phyloP scores from a whole-genome alignment of 2,888 invertebrate species.

The Nomada ruficornis region DNA sequence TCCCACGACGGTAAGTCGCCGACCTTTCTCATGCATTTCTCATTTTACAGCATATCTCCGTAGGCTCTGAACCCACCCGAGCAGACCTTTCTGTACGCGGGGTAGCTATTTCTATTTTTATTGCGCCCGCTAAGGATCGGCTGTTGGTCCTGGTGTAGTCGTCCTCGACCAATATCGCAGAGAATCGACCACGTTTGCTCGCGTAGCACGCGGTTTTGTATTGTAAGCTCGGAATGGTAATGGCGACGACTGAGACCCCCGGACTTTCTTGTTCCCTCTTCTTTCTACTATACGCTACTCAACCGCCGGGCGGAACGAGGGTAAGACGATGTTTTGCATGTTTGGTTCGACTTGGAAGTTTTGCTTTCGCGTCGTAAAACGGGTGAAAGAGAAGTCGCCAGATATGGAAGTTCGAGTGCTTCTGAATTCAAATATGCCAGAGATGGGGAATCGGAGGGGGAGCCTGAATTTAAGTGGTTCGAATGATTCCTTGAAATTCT shows the following conservation, averaged over 20 bases:
- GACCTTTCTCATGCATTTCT: slow-evolving; percentile 77
- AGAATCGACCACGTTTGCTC: slow-evolving; percentile 34
- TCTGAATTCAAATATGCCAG: slow-evolving; percentile 7
- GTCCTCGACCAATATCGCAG: slow-evolving; percentile 66
- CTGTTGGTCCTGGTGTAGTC: slow-evolving; percentile 68
- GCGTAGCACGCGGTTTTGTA: not conserved
- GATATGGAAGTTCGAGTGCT: not conserved
- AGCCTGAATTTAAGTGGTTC: slow-evolving; percentile 1
- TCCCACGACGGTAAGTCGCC: slow-evolving; percentile 93
- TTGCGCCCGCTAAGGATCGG: slow-evolving; percentile 54
- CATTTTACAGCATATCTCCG: slow-evolving; percentile 73
- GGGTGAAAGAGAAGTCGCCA: not conserved
- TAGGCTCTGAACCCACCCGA: slow-evolving; percentile 35
- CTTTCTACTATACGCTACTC: not conserved
- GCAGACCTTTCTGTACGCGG: slow-evolving; percentile 70
- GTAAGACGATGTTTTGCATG: not conserved
- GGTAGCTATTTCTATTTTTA: slow-evolving; percentile 65
- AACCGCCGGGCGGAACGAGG: not conserved
- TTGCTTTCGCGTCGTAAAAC: not conserved
- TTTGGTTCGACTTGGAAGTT: not conserved
- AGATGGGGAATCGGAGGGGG: not conserved
- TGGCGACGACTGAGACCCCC: not conserved
- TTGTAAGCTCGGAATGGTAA: slow-evolving; percentile 31
- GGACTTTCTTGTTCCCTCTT: not conserved
- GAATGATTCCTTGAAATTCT: not conserved